Conservation (phyloP, 2,797 vertebrate species). For the Sternotherus odoratus region DNA sequence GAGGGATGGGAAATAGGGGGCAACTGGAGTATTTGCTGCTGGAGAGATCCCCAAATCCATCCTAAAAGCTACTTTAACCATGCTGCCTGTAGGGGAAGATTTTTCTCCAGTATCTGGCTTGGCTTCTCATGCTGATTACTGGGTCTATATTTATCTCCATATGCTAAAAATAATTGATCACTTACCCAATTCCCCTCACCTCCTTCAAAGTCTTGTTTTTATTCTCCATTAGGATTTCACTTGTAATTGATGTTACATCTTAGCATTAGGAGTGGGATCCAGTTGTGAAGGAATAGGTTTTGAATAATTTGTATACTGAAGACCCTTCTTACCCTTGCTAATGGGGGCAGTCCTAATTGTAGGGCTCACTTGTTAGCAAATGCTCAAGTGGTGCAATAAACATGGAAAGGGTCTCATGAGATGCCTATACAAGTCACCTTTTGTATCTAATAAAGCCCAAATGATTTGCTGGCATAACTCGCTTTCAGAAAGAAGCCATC, state of each 20-base stretch:
- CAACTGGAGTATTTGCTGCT: neutral
- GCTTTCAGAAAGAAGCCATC: neutral
- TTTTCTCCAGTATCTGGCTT: neutral
- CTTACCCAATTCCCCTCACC: neutral
- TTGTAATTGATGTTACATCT: neutral
- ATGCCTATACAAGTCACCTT: slow-evolving; percentile 61
- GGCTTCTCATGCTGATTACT: neutral
- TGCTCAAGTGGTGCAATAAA: neutral
- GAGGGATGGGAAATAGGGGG: neutral
- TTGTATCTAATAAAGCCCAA: slow-evolving; percentile 44
- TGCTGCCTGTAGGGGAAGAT: fast-evolving
- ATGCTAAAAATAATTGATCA: neutral
- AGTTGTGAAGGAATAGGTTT: neutral
- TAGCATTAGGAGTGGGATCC: neutral
- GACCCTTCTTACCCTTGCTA: slow-evolving; percentile 57
- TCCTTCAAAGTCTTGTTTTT: neutral
- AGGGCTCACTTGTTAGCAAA: slow-evolving; percentile 9
- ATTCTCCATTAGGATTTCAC: slow-evolving; percentile 26
- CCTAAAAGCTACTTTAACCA: fast-evolving
- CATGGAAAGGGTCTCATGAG: slow-evolving; percentile 49
- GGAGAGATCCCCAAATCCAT: neutral
- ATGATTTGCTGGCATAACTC: neutral
- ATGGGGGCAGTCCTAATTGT: slow-evolving; percentile 61
- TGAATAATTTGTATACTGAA: slow-evolving; percentile 18
- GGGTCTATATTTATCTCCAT: neutral